Conservation (phyloP, 1,140 invertebrate species). For the Scaptomyza pallida region DNA sequence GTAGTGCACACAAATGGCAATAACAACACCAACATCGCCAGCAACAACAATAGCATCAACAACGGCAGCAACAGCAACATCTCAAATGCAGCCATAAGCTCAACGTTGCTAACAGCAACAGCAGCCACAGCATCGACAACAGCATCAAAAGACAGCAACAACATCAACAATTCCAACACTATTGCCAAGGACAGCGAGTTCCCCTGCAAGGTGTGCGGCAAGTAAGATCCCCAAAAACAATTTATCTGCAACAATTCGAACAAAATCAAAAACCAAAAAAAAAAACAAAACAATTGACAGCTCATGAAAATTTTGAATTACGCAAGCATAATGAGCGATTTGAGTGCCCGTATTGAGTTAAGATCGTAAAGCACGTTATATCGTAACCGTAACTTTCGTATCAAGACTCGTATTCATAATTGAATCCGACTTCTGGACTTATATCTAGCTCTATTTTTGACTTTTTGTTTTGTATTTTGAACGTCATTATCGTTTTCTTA, state of each 20-base stretch:
- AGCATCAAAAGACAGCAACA: slow-evolving; percentile 14
- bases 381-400: slow-evolving; percentile 54
- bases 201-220: slow-evolving; percentile 98
- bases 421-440: slow-evolving; percentile 43
- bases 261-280: slow-evolving; percentile 13
- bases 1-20: slow-evolving; percentile 20
- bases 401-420: slow-evolving; percentile 18
- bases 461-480: slow-evolving; percentile 5
- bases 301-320: slow-evolving; percentile 49
- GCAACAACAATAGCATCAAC: slow-evolving; percentile 25
- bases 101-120: background rate
- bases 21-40: slow-evolving; percentile 31
- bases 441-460: background rate
- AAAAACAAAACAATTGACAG: slow-evolving; percentile 37
- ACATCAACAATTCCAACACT: slow-evolving; percentile 35
- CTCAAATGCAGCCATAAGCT: slow-evolving; percentile 5
- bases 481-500: slow-evolving; percentile 3
- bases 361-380: slow-evolving; percentile 80
- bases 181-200: slow-evolving; percentile 86
- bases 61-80: slow-evolving; percentile 5
- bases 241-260: slow-evolving; percentile 40
- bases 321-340: slow-evolving; percentile 62
- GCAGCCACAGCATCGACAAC: background rate
- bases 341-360: slow-evolving; percentile 80
- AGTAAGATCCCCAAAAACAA: slow-evolving; percentile 91